A percentile compares a stretch with the other conserved stretches of the same genome.
Conservation (phyloP, 2,797 vertebrate species). For the Pseudochirops corinnae region DNA sequence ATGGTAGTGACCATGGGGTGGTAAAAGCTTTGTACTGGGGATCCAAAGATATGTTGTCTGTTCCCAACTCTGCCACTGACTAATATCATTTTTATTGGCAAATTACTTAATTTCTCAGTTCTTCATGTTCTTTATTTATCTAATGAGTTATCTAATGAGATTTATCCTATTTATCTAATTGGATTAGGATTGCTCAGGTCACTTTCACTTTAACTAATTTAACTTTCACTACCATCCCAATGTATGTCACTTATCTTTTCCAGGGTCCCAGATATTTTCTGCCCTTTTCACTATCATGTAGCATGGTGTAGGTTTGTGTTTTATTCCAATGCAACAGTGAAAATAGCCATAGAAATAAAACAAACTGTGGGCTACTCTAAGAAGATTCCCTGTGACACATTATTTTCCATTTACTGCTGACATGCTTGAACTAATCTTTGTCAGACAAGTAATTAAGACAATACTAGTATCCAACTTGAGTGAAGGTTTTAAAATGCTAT, state of each 20-base stretch:
- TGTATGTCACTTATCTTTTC: background rate
- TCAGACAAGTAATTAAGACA: background rate
- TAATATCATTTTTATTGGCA: background rate
- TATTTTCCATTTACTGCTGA: background rate
- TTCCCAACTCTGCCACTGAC: background rate
- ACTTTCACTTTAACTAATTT: background rate
- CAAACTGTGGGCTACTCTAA: background rate
- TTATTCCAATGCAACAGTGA: background rate
- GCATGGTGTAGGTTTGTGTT: background rate
- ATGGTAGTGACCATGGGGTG: background rate
- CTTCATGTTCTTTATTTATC: background rate
- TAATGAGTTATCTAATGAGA: background rate
- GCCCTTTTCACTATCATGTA: background rate
- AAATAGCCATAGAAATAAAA: background rate
- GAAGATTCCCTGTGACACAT: background rate
- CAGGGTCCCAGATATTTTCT: background rate
- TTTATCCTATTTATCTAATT: background rate
- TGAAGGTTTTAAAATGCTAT: background rate
- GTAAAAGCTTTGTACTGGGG: background rate
- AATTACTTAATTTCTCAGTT: background rate
- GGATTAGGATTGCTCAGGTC: background rate
- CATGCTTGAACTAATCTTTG: background rate
- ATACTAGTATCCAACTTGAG: background rate
- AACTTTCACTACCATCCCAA: background rate
- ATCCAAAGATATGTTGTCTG: background rate